Evolutionary conservation across 1,140 invertebrate genomes (phyloP).

Genomic region (Andricus grossulariae): DNA sequence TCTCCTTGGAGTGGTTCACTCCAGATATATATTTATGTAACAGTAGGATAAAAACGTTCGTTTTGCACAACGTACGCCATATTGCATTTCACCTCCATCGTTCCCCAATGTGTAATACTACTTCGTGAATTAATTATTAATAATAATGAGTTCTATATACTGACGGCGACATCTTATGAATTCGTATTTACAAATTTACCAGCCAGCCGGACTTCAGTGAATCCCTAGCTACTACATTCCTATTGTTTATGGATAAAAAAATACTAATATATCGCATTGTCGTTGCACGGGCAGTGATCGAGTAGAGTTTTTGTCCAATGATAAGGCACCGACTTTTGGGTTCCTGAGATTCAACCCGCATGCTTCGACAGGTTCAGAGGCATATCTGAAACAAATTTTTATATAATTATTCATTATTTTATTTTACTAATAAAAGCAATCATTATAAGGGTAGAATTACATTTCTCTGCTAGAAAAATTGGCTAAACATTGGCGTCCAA

Average conservation of each 20-base stretch:
- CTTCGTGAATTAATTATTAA: slow-evolving; percentile 58
- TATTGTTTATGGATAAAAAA: slow-evolving; percentile 73
- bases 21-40: slow-evolving; percentile 31
- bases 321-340: slow-evolving; percentile 74
- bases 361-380: slow-evolving; percentile 76
- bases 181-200: slow-evolving; percentile 70
- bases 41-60: not conserved
- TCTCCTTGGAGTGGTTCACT: slow-evolving; percentile 58
- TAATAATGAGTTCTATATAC: slow-evolving; percentile 66
- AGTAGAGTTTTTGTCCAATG: slow-evolving; percentile 65
- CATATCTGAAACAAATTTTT: slow-evolving; percentile 68
- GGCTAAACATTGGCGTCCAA: too few species aligned
- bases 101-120: slow-evolving; percentile 63
- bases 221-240: slow-evolving; percentile 67
- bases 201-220: slow-evolving; percentile 49
- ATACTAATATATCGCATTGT: slow-evolving; percentile 75
- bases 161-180: slow-evolving; percentile 63
- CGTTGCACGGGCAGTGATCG: slow-evolving; percentile 74
- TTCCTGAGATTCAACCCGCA: slow-evolving; percentile 76
- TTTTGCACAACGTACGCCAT: slow-evolving; percentile 50
- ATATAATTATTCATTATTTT: slow-evolving; percentile 1
- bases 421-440: not conserved
- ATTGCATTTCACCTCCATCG: slow-evolving; percentile 62
- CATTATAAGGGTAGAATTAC: not conserved
- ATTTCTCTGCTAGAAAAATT: too few species aligned